Conservation (phyloP, 2,113 vertebrate species). For the Carettochelys insculpta region DNA sequence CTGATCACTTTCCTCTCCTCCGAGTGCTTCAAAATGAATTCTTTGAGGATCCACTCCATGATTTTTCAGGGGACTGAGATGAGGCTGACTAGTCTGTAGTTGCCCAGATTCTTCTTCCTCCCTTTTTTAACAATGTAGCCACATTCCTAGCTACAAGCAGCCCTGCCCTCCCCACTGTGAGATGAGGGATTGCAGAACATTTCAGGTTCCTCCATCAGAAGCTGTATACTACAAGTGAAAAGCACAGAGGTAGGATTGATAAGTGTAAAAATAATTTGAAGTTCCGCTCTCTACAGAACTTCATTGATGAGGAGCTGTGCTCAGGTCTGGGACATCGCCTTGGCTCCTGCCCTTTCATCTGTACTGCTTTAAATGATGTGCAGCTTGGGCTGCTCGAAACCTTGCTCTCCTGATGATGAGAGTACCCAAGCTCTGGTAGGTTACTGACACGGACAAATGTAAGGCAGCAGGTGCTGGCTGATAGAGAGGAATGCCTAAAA, state of each 20-base stretch:
- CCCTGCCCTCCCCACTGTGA: not conserved
- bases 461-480: not conserved
- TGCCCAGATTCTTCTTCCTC: no score
- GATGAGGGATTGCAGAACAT: not conserved
- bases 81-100: no score
- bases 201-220: not conserved
- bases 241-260: not conserved
- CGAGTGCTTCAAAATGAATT: no score
- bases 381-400: not conserved
- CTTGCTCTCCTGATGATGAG: not conserved
- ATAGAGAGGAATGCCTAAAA: not conserved
- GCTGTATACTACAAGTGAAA: not conserved
- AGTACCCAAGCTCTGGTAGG: accelerated
- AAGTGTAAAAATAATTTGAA: not conserved
- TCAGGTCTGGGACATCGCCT: no score
- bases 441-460: accelerated
- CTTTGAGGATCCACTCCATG: no score
- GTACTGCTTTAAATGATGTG: not conserved
- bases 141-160: not conserved
- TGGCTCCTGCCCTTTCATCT: accelerated
- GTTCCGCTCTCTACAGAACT: not conserved
- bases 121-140: no score
- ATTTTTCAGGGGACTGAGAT: no score
- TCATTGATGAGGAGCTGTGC: accelerated
- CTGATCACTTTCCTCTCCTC: no score